Conservation (phyloP, 1,140 invertebrate genomes). For the Matsumurasca onukii region DNA sequence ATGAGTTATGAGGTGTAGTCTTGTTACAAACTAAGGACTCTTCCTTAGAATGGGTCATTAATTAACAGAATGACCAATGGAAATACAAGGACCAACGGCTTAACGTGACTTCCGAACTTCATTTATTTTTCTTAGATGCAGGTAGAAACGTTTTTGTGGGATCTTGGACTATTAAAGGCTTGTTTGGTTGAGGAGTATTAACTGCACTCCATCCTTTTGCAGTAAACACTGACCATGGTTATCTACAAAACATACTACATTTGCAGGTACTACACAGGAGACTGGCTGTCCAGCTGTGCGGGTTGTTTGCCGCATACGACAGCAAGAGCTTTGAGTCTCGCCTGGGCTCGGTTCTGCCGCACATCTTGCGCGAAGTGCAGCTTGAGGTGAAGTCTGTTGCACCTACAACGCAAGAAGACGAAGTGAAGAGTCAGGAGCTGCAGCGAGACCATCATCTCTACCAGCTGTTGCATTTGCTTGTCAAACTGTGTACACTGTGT, state of each 20-base stretch:
- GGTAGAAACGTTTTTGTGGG: no score
- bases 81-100: no score
- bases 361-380: conserved; percentile 54
- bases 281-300: conserved; percentile 62
- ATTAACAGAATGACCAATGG: no score
- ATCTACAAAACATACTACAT: not conserved
- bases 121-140: no score
- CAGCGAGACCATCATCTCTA: conserved; percentile 68
- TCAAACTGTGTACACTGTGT: conserved; percentile 60
- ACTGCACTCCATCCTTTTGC: no score
- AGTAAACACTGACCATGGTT: no score
- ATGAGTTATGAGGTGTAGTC: no score
- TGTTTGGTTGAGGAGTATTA: no score
- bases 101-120: no score
- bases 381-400: conserved; percentile 38
- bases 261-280: conserved; percentile 54
- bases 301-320: conserved; percentile 72
- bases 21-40: no score
- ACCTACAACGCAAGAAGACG: conserved; percentile 35
- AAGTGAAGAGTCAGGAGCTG: conserved; percentile 19
- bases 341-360: conserved; percentile 57
- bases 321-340: conserved; percentile 62
- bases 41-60: no score
- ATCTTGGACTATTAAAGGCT: no score
- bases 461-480: conserved; percentile 62